These are phyloP conservation scores for Osmerus mordax DNA, from an alignment of 2,113 vertebrate species.

Conservation along the genomic window DNA sequence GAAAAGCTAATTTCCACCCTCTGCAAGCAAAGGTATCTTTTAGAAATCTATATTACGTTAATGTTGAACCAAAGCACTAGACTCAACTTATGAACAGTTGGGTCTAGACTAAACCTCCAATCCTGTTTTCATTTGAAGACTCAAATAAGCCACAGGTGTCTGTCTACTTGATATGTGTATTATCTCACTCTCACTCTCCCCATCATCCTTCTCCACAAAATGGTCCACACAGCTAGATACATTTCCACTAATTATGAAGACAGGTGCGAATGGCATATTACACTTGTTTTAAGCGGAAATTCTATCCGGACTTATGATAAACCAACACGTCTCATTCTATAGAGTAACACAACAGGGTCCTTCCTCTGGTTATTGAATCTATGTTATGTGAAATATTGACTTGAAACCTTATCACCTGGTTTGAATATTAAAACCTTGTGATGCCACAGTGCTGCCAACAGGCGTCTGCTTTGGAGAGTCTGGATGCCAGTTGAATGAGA, in stretches of 20 bases:
- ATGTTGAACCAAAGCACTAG: conserved; percentile 27
- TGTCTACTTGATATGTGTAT: conserved; percentile 5
- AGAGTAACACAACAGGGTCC: conserved; percentile 21
- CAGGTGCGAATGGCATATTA: conserved; percentile 40
- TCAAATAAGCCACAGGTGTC: conserved; percentile 49
- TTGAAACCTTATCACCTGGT: conserved; percentile 59
- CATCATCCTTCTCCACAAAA: conserved; percentile 3
- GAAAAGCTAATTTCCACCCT: too few species aligned
- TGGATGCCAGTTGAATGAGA: conserved; percentile 57
- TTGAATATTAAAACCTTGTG: conserved; percentile 47
- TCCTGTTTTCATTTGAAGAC: conserved; percentile 50
- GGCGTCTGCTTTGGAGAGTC: conserved; percentile 32
- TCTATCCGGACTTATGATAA: conserved; percentile 32
- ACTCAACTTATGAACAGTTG: conserved; percentile 32
- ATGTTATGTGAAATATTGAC: conserved; percentile 59
- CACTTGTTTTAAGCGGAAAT: conserved; percentile 51
- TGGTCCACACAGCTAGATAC: conserved; percentile 24
- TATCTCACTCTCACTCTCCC: conserved; percentile 38
- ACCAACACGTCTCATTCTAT: conserved; percentile 14
- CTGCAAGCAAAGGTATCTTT: conserved; percentile 23
- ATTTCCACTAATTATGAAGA: conserved; percentile 40
- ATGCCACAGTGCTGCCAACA: conserved; percentile 40
- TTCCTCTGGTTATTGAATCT: conserved; percentile 66
- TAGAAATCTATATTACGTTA: conserved; percentile 28
- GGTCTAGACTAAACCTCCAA: conserved; percentile 36